Percentiles rank a stretch among this genome's conserved stretches.
These are phyloP conservation scores for Pristionchus maxplancki DNA, from an alignment of 2,888 invertebrate species.

Conservation along the genomic window DNA sequence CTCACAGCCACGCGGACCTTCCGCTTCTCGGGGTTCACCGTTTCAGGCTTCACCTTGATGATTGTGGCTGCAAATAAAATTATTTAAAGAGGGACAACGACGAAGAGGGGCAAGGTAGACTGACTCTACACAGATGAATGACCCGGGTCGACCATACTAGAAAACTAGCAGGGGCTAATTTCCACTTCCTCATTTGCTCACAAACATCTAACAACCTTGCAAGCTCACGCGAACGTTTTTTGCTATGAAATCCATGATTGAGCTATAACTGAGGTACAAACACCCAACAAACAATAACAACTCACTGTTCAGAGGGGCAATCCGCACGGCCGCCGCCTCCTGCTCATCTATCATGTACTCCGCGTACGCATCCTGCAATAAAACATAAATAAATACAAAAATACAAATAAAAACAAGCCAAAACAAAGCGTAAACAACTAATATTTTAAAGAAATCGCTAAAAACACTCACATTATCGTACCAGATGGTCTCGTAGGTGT, in stretches of 20 bases:
- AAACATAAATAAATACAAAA: not conserved
- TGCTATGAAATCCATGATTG: too few relatives aligned
- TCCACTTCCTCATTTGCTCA: too few relatives aligned
- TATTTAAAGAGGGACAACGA: too few relatives aligned
- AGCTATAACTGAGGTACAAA: too few relatives aligned
- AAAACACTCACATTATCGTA: not conserved
- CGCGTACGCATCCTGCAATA: not conserved
- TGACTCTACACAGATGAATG: too few relatives aligned
- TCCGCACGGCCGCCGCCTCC: not conserved
- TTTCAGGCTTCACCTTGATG: not conserved
- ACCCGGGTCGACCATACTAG: too few relatives aligned
- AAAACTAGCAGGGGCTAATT: too few relatives aligned
- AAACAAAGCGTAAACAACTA: not conserved
- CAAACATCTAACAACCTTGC: too few relatives aligned
- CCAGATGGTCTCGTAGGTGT: not conserved
- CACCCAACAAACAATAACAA: too few relatives aligned
- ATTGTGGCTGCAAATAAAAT: not conserved
- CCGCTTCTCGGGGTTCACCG: not conserved
- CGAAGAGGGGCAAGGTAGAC: too few relatives aligned
- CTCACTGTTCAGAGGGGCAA: not conserved
- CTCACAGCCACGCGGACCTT: constrained; percentile 1
- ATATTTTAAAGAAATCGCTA: too few relatives aligned
- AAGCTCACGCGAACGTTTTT: too few relatives aligned
- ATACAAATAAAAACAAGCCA: not conserved
- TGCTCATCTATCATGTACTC: not conserved